Conservation (phyloP, 2,113 vertebrate genomes). For the Gopherus flavomarginatus region DNA sequence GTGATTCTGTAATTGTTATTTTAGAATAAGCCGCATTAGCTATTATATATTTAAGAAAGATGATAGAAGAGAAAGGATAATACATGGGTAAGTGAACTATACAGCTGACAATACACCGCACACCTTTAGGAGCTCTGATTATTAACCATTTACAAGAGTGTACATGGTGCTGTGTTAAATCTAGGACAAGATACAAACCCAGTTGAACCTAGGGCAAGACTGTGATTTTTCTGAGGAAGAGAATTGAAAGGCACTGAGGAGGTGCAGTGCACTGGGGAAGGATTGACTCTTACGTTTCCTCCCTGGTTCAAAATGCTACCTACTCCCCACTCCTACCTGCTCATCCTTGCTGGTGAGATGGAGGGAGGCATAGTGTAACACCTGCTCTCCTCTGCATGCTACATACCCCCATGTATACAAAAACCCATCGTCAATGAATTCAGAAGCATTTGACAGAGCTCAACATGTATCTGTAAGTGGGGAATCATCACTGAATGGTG, state of each 20-base stretch:
- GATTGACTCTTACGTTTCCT: too few species aligned
- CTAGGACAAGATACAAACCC: not conserved
- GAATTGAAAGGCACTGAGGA: not conserved
- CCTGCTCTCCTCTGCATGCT: not conserved
- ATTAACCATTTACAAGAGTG: not conserved
- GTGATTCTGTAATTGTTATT: constrained; percentile 23
- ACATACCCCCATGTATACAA: not conserved
- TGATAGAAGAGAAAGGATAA: not conserved
- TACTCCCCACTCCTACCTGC: not conserved
- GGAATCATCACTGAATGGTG: not conserved
- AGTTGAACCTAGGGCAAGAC: not conserved
- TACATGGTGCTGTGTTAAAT: not conserved
- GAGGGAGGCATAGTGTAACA: not conserved
- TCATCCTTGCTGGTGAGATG: not conserved
- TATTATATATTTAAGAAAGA: not conserved
- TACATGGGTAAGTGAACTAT: not conserved
- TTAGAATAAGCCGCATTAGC: not conserved
- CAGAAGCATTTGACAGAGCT: not conserved
- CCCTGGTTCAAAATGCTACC: not conserved
- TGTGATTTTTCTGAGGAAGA: not conserved
- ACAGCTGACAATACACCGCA: not conserved
- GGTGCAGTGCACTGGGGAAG: too few species aligned
- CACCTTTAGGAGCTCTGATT: not conserved
- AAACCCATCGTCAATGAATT: not conserved
- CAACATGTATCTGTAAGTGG: not conserved